These are phyloP conservation scores for Seriola rivoliana DNA, from an alignment of 2,113 vertebrate genomes.

Conservation along the genomic window DNA sequence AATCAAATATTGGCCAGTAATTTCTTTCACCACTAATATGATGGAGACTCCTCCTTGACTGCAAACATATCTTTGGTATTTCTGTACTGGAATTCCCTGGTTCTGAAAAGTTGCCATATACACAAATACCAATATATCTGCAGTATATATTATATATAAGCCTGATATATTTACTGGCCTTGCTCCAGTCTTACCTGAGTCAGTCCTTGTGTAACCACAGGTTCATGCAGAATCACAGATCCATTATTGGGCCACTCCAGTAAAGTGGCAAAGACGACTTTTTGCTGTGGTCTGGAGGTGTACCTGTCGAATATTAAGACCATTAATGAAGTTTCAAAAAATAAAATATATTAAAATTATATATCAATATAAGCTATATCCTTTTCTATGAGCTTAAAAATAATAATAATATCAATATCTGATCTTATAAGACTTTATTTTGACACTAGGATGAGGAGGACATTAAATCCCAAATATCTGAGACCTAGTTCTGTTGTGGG, in stretches of 20 bases:
- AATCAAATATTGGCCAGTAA: constrained; percentile 6
- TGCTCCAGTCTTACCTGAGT: constrained; percentile 86
- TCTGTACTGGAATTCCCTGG: background rate
- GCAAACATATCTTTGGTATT: background rate
- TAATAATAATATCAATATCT: too few species aligned
- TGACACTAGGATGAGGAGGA: too few species aligned
- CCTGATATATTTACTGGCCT: background rate
- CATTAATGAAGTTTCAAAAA: background rate
- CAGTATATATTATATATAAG: background rate
- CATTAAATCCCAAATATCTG: too few species aligned
- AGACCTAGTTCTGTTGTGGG: too few species aligned
- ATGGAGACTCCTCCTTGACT: background rate
- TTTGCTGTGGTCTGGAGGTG: constrained; percentile 85
- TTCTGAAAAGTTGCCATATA: background rate
- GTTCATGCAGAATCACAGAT: constrained; percentile 86
- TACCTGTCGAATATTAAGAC: constrained; percentile 85
- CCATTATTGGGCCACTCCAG: constrained; percentile 89
- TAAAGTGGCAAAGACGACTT: constrained; percentile 88
- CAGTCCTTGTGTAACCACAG: constrained; percentile 71
- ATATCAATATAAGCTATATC: too few species aligned
- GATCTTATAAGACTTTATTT: background rate
- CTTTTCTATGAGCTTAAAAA: background rate
- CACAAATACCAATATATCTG: too few species aligned
- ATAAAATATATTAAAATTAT: background rate
- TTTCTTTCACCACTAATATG: background rate